Percentiles rank a stretch among this genome's conserved stretches.
These are phyloP conservation scores for Porites cylindrica DNA, from an alignment of 92 coral and sea anemone species.

Conservation along the genomic window DNA sequence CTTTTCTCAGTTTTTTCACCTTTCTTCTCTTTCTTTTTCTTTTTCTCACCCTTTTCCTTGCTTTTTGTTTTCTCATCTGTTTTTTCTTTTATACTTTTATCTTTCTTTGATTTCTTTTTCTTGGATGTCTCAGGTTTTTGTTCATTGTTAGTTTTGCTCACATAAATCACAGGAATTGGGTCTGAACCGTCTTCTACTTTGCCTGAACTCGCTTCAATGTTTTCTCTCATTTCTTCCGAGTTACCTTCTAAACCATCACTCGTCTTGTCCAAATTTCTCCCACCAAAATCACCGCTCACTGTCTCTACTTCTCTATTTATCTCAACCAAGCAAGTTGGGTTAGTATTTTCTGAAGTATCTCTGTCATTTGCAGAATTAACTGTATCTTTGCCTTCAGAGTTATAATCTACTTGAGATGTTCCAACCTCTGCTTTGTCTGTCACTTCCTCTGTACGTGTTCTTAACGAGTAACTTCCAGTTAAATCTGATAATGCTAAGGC, in stretches of 20 bases:
- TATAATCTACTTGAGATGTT: not conserved
- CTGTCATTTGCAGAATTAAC: not conserved
- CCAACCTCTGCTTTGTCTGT: not conserved
- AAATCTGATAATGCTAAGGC: not conserved
- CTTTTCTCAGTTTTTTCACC: conserved; percentile 35
- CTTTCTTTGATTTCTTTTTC: conserved; percentile 65
- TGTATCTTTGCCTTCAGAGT: not conserved
- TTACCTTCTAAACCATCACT: not conserved
- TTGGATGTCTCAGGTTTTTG: conserved; percentile 14
- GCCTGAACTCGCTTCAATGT: not conserved
- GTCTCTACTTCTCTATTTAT: conserved; percentile 2
- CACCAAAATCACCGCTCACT: not conserved
- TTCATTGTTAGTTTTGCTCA: conserved; percentile 1
- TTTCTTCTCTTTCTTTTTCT: conserved; percentile 70
- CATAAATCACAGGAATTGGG: not conserved
- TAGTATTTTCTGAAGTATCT: not conserved
- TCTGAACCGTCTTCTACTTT: not conserved
- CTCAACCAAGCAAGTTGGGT: not conserved
- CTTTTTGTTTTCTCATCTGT: conserved; percentile 56
- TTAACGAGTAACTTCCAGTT: not conserved
- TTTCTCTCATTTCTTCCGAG: not conserved
- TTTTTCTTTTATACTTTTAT: conserved; percentile 49
- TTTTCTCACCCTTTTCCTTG: conserved; percentile 52
- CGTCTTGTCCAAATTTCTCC: not conserved
- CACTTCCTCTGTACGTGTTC: not conserved